Evolutionary conservation across 2,888 invertebrate species (phyloP).

Genomic region (Thymelicus sylvestris): DNA sequence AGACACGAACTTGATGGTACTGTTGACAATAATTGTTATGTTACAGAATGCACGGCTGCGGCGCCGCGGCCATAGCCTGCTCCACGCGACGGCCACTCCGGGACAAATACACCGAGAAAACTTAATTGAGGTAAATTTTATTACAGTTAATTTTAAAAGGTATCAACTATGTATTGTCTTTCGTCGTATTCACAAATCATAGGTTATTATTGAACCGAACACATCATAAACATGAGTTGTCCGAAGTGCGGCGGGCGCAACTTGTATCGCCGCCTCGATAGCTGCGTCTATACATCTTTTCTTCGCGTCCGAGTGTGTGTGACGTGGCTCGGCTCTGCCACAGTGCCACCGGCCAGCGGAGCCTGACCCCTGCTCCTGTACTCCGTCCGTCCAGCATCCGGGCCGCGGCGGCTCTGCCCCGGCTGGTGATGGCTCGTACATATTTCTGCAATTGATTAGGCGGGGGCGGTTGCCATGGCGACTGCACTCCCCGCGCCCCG

Average conservation of each 20-base stretch:
- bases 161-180: no score
- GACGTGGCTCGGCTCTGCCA: constrained; percentile 46
- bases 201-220: no score
- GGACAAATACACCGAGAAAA: no score
- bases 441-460: constrained; percentile 86
- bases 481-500: constrained; percentile 55
- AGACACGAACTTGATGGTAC: no score
- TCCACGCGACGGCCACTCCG: no score
- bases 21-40: no score
- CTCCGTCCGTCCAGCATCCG: constrained; percentile 48
- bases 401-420: constrained; percentile 48
- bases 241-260: constrained; percentile 12
- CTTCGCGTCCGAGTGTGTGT: constrained; percentile 64
- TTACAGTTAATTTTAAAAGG: no score
- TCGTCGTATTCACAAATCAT: no score
- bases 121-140: no score
- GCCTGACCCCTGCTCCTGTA: constrained; percentile 48
- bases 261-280: constrained; percentile 42
- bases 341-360: constrained; percentile 51
- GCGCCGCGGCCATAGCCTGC: no score
- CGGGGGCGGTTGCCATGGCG: constrained; percentile 80
- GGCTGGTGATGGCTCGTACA: constrained; percentile 75
- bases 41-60: no score
- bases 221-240: no score
- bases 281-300: constrained; percentile 70